phyloP scores from a whole-genome alignment of 2,113 vertebrate species.

The Phrynosoma blainvillii region DNA sequence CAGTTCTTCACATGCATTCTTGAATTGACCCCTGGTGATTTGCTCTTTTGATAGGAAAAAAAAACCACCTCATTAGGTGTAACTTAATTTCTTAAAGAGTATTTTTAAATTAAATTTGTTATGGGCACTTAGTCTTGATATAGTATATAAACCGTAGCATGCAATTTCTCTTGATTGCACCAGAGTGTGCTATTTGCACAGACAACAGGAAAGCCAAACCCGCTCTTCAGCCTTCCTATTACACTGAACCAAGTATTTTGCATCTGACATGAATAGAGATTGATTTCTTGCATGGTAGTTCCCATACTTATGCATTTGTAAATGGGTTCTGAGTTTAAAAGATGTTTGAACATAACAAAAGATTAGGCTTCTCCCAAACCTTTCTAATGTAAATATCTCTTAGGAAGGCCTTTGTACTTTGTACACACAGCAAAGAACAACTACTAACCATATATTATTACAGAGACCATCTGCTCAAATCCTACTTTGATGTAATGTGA shows the following conservation, averaged over 20 bases:
- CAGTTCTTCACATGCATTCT: not conserved
- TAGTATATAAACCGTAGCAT: not conserved
- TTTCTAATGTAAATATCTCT: not conserved
- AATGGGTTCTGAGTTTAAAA: not conserved
- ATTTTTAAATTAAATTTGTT: too few relatives aligned
- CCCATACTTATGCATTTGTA: not conserved
- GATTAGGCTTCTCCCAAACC: not conserved
- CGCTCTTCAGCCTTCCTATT: not conserved
- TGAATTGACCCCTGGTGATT: not conserved
- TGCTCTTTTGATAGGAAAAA: not conserved
- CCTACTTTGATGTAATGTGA: too few relatives aligned
- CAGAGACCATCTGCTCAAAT: not conserved
- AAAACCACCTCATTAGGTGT: not conserved
- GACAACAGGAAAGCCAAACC: constrained; percentile 7
- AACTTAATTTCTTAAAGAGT: not conserved
- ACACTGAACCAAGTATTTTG: not conserved
- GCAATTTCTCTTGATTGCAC: constrained; percentile 45
- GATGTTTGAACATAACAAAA: too few relatives aligned
- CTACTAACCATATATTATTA: not conserved
- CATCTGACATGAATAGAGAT: not conserved
- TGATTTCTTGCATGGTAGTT: not conserved
- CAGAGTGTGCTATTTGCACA: constrained; percentile 60
- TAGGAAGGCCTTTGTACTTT: not conserved
- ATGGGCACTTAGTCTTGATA: rapidly evolving
- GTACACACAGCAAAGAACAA: not conserved